phyloP scores from a whole-genome alignment of 1,140 invertebrate species.

The Bombus waltoni region DNA sequence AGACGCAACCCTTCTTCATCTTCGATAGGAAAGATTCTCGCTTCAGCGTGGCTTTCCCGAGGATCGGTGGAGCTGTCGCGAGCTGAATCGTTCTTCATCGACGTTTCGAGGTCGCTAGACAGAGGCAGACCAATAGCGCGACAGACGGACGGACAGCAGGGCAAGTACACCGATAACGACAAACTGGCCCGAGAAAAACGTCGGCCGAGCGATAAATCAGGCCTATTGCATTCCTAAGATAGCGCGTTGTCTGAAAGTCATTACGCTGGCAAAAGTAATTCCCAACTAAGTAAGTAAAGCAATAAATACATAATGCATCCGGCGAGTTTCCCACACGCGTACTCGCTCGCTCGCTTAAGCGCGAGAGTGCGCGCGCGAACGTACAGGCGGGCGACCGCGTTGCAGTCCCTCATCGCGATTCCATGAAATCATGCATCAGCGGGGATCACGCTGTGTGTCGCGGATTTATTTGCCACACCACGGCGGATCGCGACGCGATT shows the following conservation, averaged over 20 bases:
- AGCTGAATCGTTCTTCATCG: constrained; percentile 21
- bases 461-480: constrained; percentile 76
- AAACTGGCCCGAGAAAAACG: constrained; percentile 69
- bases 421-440: constrained; percentile 81
- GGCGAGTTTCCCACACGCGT: constrained; percentile 78
- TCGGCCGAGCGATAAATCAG: constrained; percentile 72
- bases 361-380: not conserved
- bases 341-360: constrained; percentile 10
- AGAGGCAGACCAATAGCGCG: not conserved
- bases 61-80: too few relatives aligned
- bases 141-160: constrained; percentile 10
- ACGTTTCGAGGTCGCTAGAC: constrained; percentile 52
- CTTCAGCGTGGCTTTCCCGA: not conserved
- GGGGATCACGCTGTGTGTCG: constrained; percentile 61
- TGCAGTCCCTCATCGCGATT: constrained; percentile 64
- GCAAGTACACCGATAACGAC: constrained; percentile 63
- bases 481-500: constrained; percentile 58
- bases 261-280: constrained; percentile 80
- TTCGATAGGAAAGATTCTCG: too few relatives aligned
- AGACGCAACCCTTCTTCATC: not conserved
- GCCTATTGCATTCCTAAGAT: constrained; percentile 72
- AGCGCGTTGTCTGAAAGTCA: constrained; percentile 72
- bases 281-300: constrained; percentile 81
- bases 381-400: not conserved
- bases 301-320: constrained; percentile 82